A percentile compares a stretch with the other conserved stretches of the same genome.
phyloP scores from a whole-genome alignment of 2,888 invertebrate genomes.

The Polia nebulosa region DNA sequence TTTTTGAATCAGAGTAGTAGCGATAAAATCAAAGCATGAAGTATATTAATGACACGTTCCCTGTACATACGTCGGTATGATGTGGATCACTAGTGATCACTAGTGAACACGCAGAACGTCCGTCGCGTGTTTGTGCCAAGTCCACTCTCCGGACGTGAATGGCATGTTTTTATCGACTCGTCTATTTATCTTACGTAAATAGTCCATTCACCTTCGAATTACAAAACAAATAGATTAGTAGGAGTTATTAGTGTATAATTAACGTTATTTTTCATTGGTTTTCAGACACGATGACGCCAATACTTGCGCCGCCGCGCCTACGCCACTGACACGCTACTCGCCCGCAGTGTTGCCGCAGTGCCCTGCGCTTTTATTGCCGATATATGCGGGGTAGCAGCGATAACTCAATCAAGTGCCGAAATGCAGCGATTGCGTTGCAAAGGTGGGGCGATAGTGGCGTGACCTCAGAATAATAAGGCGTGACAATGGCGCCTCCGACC shows the following conservation, averaged over 20 bases:
- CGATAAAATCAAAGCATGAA: neutral
- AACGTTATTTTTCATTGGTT: neutral
- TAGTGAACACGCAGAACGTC: neutral
- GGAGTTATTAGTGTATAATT: neutral
- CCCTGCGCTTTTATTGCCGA: slow-evolving; percentile 16
- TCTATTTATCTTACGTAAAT: neutral
- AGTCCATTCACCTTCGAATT: slow-evolving; percentile 8
- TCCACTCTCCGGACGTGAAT: neutral
- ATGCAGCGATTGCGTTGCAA: slow-evolving; percentile 24
- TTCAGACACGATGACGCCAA: neutral
- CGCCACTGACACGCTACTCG: neutral
- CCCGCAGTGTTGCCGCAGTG: slow-evolving; percentile 1
- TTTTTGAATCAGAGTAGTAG: neutral
- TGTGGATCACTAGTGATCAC: neutral
- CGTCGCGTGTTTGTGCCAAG: neutral
- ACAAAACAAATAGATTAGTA: neutral
- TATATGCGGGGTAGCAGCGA: slow-evolving; percentile 35
- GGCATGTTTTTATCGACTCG: neutral
- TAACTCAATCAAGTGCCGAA: slow-evolving; percentile 52
- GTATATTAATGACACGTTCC: neutral
- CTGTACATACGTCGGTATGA: neutral
- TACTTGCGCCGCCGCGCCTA: neutral
- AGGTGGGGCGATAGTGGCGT: slow-evolving; percentile 8
- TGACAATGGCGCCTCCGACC: slow-evolving; percentile 2
- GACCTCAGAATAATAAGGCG: too few relatives aligned